phyloP scores from a whole-genome alignment of 2,888 invertebrate species.

The Andrena haemorrhoa region DNA sequence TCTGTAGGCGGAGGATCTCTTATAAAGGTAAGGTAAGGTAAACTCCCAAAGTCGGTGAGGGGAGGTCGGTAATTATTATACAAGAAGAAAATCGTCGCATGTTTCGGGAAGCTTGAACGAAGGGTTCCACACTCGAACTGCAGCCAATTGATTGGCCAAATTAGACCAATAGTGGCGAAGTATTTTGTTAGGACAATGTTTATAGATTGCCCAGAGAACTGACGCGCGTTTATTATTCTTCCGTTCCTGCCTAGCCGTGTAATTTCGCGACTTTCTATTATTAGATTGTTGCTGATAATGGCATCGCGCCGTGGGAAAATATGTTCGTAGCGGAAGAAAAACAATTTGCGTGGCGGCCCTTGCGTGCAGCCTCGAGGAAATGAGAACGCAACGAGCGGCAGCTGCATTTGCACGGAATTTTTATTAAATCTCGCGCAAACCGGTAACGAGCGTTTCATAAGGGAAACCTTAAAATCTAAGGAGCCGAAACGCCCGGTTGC shows the following conservation, averaged over 20 bases:
- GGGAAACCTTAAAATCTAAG: background rate
- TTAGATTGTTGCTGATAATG: background rate
- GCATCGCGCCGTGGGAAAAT: background rate
- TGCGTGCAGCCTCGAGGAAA: background rate
- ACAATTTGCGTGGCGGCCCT: background rate
- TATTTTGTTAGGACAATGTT: constrained; percentile 7
- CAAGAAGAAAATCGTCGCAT: background rate
- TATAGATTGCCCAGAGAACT: background rate
- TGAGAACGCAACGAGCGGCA: background rate
- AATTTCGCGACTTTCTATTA: constrained; percentile 1
- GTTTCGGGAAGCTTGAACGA: background rate
- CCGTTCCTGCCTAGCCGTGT: background rate
- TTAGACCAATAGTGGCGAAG: background rate
- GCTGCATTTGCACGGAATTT: constrained; percentile 15
- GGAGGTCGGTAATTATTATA: too few species aligned
- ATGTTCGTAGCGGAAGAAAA: background rate
- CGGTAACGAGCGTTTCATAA: background rate
- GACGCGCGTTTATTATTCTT: background rate
- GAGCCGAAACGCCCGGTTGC: background rate
- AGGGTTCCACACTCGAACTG: background rate
- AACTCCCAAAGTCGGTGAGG: too few species aligned
- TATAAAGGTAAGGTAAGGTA: too few species aligned
- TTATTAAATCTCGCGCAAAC: constrained; percentile 22
- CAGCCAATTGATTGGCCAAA: constrained; percentile 20
- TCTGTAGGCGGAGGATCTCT: too few species aligned